phyloP scores from a whole-genome alignment of 2,113 vertebrate species.

The Rhizomys pruinosus region DNA sequence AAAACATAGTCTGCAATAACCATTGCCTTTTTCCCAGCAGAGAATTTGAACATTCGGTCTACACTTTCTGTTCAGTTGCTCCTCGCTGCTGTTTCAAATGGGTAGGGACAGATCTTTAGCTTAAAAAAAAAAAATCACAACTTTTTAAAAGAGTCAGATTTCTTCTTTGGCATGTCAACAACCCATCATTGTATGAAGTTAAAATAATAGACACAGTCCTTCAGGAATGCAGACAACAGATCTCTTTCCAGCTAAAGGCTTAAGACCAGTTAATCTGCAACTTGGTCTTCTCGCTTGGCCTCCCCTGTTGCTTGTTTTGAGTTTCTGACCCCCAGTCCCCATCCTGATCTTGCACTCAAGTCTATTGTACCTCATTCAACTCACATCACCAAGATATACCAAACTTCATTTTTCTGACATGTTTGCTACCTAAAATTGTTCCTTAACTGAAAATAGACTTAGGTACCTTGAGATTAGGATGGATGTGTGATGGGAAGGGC shows the following conservation, averaged over 20 bases:
- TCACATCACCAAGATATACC: neutral
- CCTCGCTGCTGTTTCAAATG: neutral
- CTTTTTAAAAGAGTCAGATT: neutral
- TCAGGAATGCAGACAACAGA: neutral
- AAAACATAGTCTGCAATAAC: slow-evolving; percentile 4
- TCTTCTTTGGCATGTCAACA: neutral
- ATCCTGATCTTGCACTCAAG: neutral
- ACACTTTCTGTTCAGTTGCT: neutral
- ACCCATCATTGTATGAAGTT: neutral
- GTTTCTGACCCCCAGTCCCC: slow-evolving; percentile 9
- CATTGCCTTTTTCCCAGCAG: neutral
- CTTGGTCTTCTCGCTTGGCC: neutral
- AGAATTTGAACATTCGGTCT: neutral
- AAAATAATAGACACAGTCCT: neutral
- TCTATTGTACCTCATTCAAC: neutral
- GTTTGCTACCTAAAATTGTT: slow-evolving; percentile 36
- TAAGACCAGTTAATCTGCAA: slow-evolving; percentile 14
- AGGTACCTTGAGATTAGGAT: neutral
- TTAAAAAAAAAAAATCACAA: slow-evolving; percentile 18
- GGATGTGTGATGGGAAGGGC: neutral
- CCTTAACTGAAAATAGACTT: neutral
- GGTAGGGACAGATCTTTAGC: neutral
- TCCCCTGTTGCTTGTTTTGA: neutral
- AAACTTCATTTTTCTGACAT: slow-evolving; percentile 1
- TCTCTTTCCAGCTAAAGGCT: neutral